phyloP scores from a whole-genome alignment of 1,140 invertebrate species.

The Portunus trituberculatus region DNA sequence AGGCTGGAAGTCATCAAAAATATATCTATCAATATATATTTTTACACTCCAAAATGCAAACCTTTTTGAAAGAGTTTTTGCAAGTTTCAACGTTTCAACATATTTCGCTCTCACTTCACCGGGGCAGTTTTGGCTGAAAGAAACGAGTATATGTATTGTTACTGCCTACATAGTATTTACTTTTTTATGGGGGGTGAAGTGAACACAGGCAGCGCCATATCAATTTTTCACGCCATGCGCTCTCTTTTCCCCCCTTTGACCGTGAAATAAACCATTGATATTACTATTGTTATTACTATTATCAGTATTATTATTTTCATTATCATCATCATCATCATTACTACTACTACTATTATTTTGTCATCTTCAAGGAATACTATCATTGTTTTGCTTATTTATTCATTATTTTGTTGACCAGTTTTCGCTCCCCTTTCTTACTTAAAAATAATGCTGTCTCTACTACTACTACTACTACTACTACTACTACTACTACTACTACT shows the following conservation, averaged over 20 bases:
- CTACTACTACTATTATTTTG: neutral
- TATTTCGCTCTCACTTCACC: slow-evolving; percentile 13
- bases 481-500: too few species aligned
- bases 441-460: too few species aligned
- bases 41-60: slow-evolving; percentile 14
- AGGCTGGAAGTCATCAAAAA: too few species aligned
- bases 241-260: neutral
- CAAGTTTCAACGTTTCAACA: slow-evolving; percentile 1
- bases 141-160: neutral
- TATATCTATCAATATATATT: neutral
- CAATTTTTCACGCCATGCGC: neutral
- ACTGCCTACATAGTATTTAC: neutral
- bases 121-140: neutral
- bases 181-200: neutral
- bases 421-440: too few species aligned
- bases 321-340: neutral
- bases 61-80: neutral
- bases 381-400: too few species aligned
- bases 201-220: neutral
- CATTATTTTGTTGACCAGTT: too few species aligned
- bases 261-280: too few species aligned
- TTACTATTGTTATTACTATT: neutral
- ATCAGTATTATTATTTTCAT: neutral
- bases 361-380: too few species aligned
- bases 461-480: too few species aligned